A percentile compares a stretch with the other conserved stretches of the same genome.
phyloP scores from a whole-genome alignment of 2,113 vertebrate species.

The Microcebus murinus region DNA sequence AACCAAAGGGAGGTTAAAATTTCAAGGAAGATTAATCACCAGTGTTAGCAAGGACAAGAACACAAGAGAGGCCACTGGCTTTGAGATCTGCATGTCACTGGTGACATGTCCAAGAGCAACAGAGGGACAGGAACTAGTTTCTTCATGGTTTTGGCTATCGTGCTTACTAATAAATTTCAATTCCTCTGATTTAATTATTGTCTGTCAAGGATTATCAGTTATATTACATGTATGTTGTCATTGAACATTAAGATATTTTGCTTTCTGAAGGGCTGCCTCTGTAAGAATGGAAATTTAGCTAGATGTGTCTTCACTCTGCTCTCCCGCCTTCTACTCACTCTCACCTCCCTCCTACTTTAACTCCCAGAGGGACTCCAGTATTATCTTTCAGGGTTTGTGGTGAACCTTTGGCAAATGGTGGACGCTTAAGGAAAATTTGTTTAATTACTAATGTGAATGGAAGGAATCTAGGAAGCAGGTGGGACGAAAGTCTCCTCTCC shows the following conservation, averaged over 20 bases:
- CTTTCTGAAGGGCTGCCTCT: background rate
- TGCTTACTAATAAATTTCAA: background rate
- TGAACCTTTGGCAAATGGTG: background rate
- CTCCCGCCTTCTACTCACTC: background rate
- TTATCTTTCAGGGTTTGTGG: background rate
- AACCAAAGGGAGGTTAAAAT: constrained; percentile 2
- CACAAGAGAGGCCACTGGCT: background rate
- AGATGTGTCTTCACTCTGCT: background rate
- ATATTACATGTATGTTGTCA: background rate
- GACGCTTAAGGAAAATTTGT: background rate
- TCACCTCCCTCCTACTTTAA: background rate
- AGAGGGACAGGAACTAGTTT: background rate
- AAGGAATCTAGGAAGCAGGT: background rate
- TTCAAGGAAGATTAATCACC: background rate
- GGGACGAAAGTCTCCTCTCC: background rate
- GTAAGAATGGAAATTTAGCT: background rate
- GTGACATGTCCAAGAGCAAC: background rate
- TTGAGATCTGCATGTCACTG: background rate
- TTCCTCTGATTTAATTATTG: background rate
- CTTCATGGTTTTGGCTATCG: background rate
- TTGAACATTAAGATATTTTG: background rate
- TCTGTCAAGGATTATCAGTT: background rate
- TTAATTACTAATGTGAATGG: background rate
- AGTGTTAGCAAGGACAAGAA: background rate
- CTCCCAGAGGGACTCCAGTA: background rate